Evolutionary conservation across 2,113 vertebrate species (phyloP).

Genomic region (Epinephelus cyanopodus): DNA sequence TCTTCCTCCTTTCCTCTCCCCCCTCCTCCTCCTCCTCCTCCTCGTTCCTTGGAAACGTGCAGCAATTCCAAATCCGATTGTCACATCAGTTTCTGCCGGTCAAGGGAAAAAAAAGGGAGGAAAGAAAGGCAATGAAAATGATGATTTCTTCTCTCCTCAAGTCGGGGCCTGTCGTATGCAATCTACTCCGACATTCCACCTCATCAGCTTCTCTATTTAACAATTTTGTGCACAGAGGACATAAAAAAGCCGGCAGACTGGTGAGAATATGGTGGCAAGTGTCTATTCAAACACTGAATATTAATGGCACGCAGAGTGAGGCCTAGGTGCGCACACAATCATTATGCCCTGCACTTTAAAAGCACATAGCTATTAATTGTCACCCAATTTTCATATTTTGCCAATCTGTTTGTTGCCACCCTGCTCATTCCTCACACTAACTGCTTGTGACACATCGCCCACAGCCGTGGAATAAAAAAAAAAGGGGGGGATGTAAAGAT

Average conservation of each 20-base stretch:
- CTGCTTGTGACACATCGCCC: conserved; percentile 54
- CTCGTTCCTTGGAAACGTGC: conserved; percentile 56
- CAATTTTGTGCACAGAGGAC: conserved; percentile 72
- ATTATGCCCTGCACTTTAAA: conserved; percentile 69
- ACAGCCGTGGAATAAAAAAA: not conserved
- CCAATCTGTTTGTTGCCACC: conserved; percentile 63
- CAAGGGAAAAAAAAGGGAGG: conserved; percentile 25
- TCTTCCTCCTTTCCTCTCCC: not conserved
- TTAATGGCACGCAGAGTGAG: conserved; percentile 56
- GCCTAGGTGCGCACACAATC: conserved; percentile 49
- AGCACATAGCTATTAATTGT: conserved; percentile 79
- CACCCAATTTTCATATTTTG: conserved; percentile 77
- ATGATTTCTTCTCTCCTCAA: conserved; percentile 72
- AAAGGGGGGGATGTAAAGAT: conserved; percentile 18
- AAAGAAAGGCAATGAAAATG: conserved; percentile 66
- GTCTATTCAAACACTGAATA: conserved; percentile 73
- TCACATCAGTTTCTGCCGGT: conserved; percentile 78
- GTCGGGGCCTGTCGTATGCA: conserved; percentile 78
- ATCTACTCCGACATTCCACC: conserved; percentile 81
- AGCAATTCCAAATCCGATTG: conserved; percentile 76
- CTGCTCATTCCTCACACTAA: conserved; percentile 68
- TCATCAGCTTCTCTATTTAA: conserved; percentile 82
- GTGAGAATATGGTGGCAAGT: conserved; percentile 55
- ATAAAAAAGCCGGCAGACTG: conserved; percentile 66
- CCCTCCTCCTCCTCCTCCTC: not conserved